Evolutionary conservation across 1,140 invertebrate genomes (phyloP).

Genomic region (Ganaspis sp.): DNA sequence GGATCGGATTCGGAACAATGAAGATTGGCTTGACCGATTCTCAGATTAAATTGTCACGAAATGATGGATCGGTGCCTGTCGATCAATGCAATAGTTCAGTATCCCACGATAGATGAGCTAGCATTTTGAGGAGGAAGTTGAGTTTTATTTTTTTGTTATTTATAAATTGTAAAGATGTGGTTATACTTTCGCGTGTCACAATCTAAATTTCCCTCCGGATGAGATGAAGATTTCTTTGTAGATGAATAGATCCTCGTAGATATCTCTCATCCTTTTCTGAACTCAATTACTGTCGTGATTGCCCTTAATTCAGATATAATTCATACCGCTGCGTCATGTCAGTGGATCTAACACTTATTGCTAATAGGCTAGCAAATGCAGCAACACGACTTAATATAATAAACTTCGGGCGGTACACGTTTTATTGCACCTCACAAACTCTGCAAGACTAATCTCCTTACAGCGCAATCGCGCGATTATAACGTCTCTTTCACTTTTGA

Average conservation of each 20-base stretch:
- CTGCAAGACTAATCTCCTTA: conserved; percentile 44
- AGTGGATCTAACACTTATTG: not conserved
- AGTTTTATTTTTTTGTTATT: not conserved
- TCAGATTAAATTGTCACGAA: not conserved
- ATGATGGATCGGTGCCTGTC: not conserved
- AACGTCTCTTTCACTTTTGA: conserved; percentile 48
- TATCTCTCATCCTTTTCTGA: conserved; percentile 25
- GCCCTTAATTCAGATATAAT: conserved; percentile 64
- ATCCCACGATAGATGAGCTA: conserved; percentile 3
- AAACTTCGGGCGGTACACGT: conserved; percentile 46
- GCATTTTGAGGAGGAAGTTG: not conserved
- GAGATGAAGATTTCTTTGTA: not conserved
- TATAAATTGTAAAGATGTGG: not conserved
- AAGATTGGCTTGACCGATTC: not conserved
- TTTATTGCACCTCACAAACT: conserved; percentile 40
- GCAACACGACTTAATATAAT: conserved; percentile 57
- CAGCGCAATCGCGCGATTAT: conserved; percentile 32
- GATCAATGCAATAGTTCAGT: conserved; percentile 9
- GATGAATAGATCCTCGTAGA: not conserved
- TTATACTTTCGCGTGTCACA: not conserved
- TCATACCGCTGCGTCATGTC: conserved; percentile 35
- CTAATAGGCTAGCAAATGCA: conserved; percentile 47
- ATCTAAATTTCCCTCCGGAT: not conserved
- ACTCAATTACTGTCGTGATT: conserved; percentile 47
- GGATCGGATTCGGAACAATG: not conserved